A percentile compares a stretch with the other conserved stretches of the same genome.
These are phyloP conservation scores for Rhea pennata DNA, from an alignment of 2,113 vertebrate species.

Conservation along the genomic window DNA sequence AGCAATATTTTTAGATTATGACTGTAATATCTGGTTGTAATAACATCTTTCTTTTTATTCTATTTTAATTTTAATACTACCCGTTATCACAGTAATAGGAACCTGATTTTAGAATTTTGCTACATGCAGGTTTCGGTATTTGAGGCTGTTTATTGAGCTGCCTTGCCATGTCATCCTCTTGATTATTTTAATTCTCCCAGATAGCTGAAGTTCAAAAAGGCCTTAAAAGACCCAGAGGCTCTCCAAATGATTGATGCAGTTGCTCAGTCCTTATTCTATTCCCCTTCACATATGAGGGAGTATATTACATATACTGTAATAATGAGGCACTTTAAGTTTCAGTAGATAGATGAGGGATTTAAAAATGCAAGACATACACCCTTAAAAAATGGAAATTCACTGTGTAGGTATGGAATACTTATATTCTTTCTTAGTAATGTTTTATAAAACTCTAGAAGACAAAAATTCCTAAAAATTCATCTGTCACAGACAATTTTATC, in stretches of 20 bases:
- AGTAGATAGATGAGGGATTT: not conserved
- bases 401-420: not conserved
- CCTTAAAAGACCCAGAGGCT: not conserved
- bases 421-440: not conserved
- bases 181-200: not conserved
- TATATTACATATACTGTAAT: not conserved
- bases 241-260: not conserved
- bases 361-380: not conserved
- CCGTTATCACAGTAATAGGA: not conserved
- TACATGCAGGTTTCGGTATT: not conserved
- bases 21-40: not conserved
- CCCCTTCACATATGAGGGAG: not conserved
- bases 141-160: not conserved
- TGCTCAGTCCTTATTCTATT: not conserved
- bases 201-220: not conserved
- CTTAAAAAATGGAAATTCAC: not conserved
- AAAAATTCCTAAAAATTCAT: not conserved
- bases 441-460: not conserved
- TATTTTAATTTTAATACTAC: not conserved
- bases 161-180: not conserved
- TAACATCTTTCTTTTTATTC: not conserved
- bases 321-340: not conserved
- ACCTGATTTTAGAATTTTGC: not conserved
- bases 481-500: not conserved
- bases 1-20: not conserved